Evolutionary conservation across 2,797 vertebrate species (phyloP), one percentile per base, ranked within the genome.

Genomic region (Hoplostethus mediterraneus): DNA sequence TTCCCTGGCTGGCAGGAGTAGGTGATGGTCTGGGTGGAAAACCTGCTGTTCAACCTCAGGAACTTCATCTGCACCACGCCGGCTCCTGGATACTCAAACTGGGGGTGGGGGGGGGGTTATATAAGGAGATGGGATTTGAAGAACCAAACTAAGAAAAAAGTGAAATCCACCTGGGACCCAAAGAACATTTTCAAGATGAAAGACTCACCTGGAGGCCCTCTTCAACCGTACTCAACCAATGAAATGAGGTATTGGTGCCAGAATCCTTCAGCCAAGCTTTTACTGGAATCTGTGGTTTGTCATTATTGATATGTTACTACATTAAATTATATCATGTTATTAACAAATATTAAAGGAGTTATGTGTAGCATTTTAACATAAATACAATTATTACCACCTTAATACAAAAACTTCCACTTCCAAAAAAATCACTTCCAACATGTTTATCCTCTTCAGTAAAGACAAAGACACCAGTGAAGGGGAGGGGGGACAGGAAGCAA

Each of bases 11-110:
- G 71, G 82, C 95, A 97, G 21, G 91, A 88, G 82, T 95, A 96
- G 1, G 90, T 93, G 74, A 97, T 55, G 63, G 87, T 91, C 89
- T 96, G 96, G 3, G 86, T 64, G 57, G 86, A 95, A 33, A 80
- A 57, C 12, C 14, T 83, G 89, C 95, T 97, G 90, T 94, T 94
- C 78, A 96, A 89, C 53, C 93, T 92, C 54, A 97, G 89, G 84
- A 96, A 97, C 58, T 95, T 93, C 45, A 96, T 93, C 92, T 96
- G 96, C 63, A 96, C 95, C 11, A 94, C 75, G 51, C 90, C 92
- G 28, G 86, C 77, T 6, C 93, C 94, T 0, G 49, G 67, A 60
- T 96, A 96, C 17, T 95, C 91, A 80, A 96, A 93, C 95, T 97
- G 85, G 0, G 0, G 55, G 54, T 4, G 17, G 44, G 0, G 0